Percentiles rank a stretch among this genome's conserved stretches.
Evolutionary conservation across 1,140 invertebrate genomes (phyloP).

Genomic region (Drosophila pseudoobscura): DNA sequence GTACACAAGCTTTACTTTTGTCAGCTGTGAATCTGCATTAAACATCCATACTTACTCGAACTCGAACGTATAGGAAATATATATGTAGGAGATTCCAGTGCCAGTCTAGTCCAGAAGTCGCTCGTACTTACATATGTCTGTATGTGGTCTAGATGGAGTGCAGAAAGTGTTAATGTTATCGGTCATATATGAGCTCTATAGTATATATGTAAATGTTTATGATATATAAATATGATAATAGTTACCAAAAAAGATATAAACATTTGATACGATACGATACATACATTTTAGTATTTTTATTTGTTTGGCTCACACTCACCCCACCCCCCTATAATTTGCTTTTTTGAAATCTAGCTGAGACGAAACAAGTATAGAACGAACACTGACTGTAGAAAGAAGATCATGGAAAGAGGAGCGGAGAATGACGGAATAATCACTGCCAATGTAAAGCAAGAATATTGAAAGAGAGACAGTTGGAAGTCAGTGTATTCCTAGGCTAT

Average conservation of each 20-base stretch:
- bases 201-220: constrained; percentile 12
- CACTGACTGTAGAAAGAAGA: constrained; percentile 5
- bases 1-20: constrained; percentile 55
- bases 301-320: constrained; percentile 1
- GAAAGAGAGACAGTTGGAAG: constrained; percentile 24
- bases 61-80: constrained; percentile 3
- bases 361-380: neutral
- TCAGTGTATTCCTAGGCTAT: constrained; percentile 22
- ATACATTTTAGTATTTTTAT: constrained; percentile 15
- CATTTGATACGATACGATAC: constrained; percentile 26
- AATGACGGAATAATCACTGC: constrained; percentile 60
- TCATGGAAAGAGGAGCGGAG: neutral
- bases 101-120: constrained; percentile 15
- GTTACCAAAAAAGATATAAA: constrained; percentile 15
- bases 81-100: constrained; percentile 10
- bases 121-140: constrained; percentile 13
- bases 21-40: constrained; percentile 67
- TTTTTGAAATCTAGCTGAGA: neutral
- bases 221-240: constrained; percentile 31
- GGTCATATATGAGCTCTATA: constrained; percentile 25
- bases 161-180: constrained; percentile 65
- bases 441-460: constrained; percentile 52
- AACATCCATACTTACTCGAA: constrained; percentile 18
- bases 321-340: constrained; percentile 9
- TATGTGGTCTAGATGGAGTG: constrained; percentile 20